Percentiles rank a stretch among this genome's conserved stretches.
Conservation (phyloP, 2,113 vertebrate species). For the Saguinus midas region DNA sequence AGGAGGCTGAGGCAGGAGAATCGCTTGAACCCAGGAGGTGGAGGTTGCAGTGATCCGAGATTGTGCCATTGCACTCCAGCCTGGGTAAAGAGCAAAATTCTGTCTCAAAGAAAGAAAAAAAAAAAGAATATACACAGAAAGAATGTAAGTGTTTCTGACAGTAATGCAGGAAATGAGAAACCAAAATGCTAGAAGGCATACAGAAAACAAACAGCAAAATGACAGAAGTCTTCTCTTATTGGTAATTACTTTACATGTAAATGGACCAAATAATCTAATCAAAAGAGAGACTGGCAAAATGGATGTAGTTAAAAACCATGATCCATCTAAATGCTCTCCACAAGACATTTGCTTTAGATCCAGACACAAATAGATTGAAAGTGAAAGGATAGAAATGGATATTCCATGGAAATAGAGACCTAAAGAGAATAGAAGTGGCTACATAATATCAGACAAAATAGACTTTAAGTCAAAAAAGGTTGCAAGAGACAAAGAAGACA, state of each 20-base stretch:
- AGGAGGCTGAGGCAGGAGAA: too few relatives aligned
- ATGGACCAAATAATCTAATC: neutral
- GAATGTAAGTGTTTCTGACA: too few relatives aligned
- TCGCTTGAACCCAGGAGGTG: too few relatives aligned
- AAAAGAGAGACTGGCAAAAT: neutral
- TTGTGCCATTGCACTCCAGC: too few relatives aligned
- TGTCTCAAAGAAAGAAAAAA: too few relatives aligned
- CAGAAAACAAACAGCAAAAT: neutral
- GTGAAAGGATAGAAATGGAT: neutral
- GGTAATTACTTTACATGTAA: neutral
- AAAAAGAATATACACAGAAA: too few relatives aligned
- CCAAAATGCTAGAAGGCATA: neutral
- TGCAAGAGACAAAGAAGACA: neutral
- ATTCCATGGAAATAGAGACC: neutral
- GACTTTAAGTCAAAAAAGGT: neutral
- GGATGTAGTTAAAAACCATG: neutral
- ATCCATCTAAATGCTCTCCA: neutral
- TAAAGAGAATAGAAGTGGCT: neutral
- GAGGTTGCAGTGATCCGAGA: too few relatives aligned
- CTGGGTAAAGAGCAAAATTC: too few relatives aligned
- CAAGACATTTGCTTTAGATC: neutral
- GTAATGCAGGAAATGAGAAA: too few relatives aligned
- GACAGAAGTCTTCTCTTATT: neutral
- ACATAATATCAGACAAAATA: neutral
- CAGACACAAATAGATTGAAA: neutral